Conservation (phyloP, 2,888 invertebrate genomes). For the Lasioglossum lativentre region DNA sequence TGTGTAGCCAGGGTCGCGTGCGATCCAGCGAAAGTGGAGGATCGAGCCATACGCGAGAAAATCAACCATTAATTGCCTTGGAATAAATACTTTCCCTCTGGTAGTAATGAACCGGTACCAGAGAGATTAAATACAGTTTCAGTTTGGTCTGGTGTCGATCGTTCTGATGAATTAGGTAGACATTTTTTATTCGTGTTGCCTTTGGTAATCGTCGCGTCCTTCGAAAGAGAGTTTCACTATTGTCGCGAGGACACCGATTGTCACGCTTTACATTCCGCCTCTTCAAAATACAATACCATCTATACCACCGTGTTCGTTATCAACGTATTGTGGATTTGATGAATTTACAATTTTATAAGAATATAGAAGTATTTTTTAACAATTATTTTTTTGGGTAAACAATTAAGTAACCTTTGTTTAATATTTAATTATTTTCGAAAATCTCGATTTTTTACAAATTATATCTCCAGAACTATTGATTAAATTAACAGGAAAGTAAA, state of each 20-base stretch:
- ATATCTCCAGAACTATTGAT: no score
- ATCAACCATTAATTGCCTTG: not conserved
- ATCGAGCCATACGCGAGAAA: not conserved
- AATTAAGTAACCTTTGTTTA: no score
- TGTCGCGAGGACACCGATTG: not conserved
- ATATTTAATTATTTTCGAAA: no score
- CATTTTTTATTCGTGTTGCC: not conserved
- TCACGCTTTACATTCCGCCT: not conserved
- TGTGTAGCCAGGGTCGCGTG: not conserved
- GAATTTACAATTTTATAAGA: no score
- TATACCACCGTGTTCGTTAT: no score
- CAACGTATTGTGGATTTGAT: no score
- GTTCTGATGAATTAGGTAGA: not conserved
- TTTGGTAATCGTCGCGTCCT: not conserved
- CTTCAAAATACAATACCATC: not conserved
- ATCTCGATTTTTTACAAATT: no score
- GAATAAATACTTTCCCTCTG: not conserved
- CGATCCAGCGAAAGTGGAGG: not conserved
- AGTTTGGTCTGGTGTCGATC: not conserved
- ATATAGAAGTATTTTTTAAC: no score
- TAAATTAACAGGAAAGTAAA: no score
- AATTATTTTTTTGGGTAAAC: no score
- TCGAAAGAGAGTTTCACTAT: constrained; percentile 15
- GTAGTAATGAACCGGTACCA: not conserved
- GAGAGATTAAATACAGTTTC: not conserved